These are phyloP conservation scores for Orchestia grillus DNA, from an alignment of 1,140 invertebrate species.

Conservation along the genomic window DNA sequence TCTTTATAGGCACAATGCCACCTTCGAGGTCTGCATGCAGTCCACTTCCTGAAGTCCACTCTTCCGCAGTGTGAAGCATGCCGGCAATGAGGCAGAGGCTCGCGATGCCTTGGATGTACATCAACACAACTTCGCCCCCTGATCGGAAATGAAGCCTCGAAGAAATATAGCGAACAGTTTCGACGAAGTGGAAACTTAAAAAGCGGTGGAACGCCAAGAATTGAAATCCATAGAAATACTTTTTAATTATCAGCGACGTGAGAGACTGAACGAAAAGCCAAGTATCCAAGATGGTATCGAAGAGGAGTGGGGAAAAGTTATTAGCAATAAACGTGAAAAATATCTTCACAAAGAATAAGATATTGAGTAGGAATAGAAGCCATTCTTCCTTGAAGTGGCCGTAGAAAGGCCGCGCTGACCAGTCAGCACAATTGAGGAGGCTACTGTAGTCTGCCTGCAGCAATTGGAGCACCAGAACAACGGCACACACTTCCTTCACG, in stretches of 20 bases:
- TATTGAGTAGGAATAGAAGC: conserved; percentile 33
- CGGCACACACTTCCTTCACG: background rate
- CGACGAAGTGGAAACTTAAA: background rate
- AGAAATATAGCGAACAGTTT: conserved; percentile 18
- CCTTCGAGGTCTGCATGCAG: conserved; percentile 39
- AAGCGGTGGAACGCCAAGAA: conserved; percentile 40
- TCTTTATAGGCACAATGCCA: conserved; percentile 9
- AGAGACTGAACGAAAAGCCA: conserved; percentile 42
- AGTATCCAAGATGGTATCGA: conserved; percentile 27
- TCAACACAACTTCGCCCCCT: conserved; percentile 9
- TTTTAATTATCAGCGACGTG: background rate
- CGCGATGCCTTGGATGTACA: conserved; percentile 10
- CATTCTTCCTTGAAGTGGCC: conserved; percentile 52
- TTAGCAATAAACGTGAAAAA: conserved; percentile 44
- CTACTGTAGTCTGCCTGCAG: conserved; percentile 16
- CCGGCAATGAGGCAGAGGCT: conserved; percentile 44
- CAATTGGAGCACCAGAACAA: background rate
- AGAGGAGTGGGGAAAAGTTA: background rate
- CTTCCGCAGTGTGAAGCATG: conserved; percentile 43
- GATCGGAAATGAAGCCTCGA: background rate
- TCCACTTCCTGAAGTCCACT: conserved; percentile 42
- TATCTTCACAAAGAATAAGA: conserved; percentile 32
- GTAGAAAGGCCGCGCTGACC: background rate
- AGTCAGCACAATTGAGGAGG: conserved; percentile 40
- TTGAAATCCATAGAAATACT: conserved; percentile 50